Conservation (phyloP, 2,797 vertebrate species). For the Tinamus major region DNA sequence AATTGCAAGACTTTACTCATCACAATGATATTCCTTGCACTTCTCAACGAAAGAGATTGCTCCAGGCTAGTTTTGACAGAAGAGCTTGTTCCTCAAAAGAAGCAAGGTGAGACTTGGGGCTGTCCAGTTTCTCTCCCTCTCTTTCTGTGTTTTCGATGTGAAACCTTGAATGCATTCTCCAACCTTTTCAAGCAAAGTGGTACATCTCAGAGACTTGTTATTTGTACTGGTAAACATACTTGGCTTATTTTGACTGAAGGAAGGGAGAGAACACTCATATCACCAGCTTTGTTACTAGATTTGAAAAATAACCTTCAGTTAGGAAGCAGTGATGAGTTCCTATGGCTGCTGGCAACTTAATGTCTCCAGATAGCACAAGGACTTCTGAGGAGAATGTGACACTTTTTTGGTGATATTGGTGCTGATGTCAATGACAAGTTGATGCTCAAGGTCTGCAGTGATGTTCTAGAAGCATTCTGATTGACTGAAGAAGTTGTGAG, state of each 20-base stretch:
- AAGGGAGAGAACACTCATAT: background rate
- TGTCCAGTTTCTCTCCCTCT: background rate
- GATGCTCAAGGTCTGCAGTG: background rate
- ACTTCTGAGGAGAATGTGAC: background rate
- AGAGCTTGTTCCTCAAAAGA: slow-evolving; percentile 65
- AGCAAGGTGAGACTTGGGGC: slow-evolving; percentile 18
- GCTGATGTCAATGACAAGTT: background rate
- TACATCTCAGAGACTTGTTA: background rate
- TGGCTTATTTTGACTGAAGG: background rate
- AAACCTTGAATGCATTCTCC: background rate
- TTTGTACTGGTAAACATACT: background rate
- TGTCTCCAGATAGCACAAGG: background rate
- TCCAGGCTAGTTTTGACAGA: slow-evolving; percentile 50
- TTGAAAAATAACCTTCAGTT: background rate
- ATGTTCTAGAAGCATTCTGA: accelerated
- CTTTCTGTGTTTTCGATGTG: background rate
- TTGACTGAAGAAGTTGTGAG: background rate
- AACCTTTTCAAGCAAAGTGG: background rate
- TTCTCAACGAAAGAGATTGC: slow-evolving; percentile 42
- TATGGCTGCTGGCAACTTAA: background rate
- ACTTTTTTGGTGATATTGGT: accelerated
- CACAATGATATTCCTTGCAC: slow-evolving; percentile 29
- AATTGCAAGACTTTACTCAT: slow-evolving; percentile 63
- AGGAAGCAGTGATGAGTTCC: slow-evolving; percentile 1
- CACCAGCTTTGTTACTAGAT: background rate